phyloP scores from a whole-genome alignment of 2,797 vertebrate species.

The Gymnothorax reevesii region DNA sequence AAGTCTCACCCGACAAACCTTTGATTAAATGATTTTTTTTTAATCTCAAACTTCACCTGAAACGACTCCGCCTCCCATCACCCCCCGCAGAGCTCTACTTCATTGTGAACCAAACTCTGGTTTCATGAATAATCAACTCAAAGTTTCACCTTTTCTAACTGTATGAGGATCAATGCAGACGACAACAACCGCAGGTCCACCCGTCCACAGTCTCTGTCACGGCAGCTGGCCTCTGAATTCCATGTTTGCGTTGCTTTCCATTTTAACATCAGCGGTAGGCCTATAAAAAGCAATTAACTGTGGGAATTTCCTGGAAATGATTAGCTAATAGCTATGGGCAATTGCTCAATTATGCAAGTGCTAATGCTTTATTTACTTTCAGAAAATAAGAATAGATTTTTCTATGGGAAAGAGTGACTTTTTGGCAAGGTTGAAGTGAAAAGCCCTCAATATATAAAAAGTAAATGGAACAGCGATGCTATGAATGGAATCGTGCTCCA shows the following conservation, averaged over 20 bases:
- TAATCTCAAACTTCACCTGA: background rate
- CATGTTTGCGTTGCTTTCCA: background rate
- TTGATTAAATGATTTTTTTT: background rate
- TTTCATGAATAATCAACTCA: background rate
- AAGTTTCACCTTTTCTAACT: background rate
- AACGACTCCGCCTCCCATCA: background rate
- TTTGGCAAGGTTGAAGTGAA: background rate
- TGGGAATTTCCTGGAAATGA: background rate
- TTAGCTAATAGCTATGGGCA: conserved; percentile 9
- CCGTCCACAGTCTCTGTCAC: background rate
- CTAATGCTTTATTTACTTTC: conserved; percentile 18
- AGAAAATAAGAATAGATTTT: conserved; percentile 15
- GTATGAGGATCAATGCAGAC: background rate
- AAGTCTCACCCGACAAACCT: background rate
- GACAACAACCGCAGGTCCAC: background rate
- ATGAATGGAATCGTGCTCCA: background rate
- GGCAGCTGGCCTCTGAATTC: background rate
- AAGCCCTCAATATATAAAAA: background rate
- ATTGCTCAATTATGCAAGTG: conserved; percentile 15
- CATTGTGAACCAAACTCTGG: background rate
- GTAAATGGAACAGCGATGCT: background rate
- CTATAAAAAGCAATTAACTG: background rate
- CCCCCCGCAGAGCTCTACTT: background rate
- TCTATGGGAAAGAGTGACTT: background rate
- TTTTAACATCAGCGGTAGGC: background rate